Evolutionary conservation across 2,797 vertebrate genomes (phyloP), one percentile per base, ranked within the genome.

Genomic region (Hippocampus kuda): DNA sequence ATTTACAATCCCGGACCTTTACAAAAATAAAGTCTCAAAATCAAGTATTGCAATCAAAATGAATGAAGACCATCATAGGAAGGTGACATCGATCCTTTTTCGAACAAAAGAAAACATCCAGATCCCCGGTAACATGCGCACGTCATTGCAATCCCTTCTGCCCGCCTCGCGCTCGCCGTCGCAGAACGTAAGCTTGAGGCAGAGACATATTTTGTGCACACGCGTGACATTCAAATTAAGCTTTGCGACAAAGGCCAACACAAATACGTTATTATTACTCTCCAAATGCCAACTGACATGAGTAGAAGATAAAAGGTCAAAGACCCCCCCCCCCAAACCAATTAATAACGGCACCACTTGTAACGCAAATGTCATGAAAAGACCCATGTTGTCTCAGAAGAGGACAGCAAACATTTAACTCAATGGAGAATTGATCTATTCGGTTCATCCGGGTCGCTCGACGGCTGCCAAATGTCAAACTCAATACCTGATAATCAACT

Each of bases 21-120:
- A 88, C 78, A 90, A 90, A 88, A 88, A 88, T 84, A 85, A 87
- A 85, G 85, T 84, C 76, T 83, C 67, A 84, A 82, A 81, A 73
- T 49, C 59, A 80, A 75, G 77, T 68, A 73, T 77, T 67, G 74
- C 71, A 78, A 80, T 70, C 74, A 65, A 68, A 75, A 82, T 53
- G 26, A 34, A 53, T 48, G 20, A 26, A 65, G 44, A 65, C 24
- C 24, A n/a, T 46, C 27, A 64, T 18, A 38, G n/a, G 22, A 34
- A 66, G 30, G 41, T 44, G 24, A 38, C 46, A 53, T 66, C 18
- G 27, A 66, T 66, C 22, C 4, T 7, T 65, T 49, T 65, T 41
- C n/a, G 20, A 24, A 51, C 46, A 63, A 56, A 48, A 59, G 9
- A 53, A 57, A 65, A 13, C 2, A 48, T 51, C 44, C 2, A 46